Evolutionary conservation across 2,113 vertebrate genomes (phyloP).

Genomic region (Labeo catla): DNA sequence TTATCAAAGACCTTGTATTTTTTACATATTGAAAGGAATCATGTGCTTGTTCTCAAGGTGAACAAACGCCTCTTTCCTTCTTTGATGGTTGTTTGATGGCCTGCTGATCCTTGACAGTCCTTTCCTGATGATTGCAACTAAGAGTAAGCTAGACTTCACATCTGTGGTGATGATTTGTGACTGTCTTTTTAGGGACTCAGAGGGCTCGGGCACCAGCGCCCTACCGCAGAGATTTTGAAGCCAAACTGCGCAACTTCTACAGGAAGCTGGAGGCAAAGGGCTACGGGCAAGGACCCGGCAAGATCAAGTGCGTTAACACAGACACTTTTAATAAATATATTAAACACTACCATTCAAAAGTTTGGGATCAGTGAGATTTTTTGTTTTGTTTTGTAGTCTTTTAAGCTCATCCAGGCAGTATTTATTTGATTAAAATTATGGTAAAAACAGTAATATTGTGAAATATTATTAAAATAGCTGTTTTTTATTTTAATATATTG

Average conservation of each 20-base stretch:
- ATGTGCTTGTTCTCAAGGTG: background rate
- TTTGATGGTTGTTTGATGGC: background rate
- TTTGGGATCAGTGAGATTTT: too few relatives aligned
- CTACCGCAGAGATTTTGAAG: slow-evolving; percentile 90
- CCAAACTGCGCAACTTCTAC: slow-evolving; percentile 91
- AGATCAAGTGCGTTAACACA: slow-evolving; percentile 83
- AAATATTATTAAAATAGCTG: background rate
- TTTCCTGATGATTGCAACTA: background rate
- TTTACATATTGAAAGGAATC: background rate
- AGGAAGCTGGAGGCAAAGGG: slow-evolving; percentile 92
- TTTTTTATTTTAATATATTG: background rate
- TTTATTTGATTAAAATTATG: background rate
- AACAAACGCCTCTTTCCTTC: slow-evolving; percentile 9
- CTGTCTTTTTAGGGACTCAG: slow-evolving; percentile 77
- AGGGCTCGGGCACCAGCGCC: slow-evolving; percentile 88
- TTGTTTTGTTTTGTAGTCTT: background rate
- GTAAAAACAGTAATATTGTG: background rate
- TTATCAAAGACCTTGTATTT: background rate
- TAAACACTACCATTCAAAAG: too few relatives aligned
- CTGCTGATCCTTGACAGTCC: background rate
- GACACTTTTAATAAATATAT: too few relatives aligned
- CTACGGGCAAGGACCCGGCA: slow-evolving; percentile 89
- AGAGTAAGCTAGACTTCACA: background rate
- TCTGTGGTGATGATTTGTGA: background rate
- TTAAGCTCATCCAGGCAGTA: background rate